phyloP scores from a whole-genome alignment of 2,888 invertebrate species.

The Aspidiotus destructor region DNA sequence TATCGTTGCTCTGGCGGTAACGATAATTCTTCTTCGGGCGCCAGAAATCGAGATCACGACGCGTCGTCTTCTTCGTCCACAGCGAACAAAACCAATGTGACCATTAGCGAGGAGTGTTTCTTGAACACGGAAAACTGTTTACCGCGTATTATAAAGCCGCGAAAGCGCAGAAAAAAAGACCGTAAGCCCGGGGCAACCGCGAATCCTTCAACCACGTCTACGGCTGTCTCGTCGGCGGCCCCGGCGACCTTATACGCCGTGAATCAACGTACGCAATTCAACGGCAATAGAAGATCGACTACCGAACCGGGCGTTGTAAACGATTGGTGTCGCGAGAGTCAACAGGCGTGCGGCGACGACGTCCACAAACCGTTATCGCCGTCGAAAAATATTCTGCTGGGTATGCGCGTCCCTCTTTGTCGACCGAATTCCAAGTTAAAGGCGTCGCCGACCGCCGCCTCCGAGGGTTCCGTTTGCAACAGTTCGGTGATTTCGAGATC shows the following conservation, averaged over 20 bases:
- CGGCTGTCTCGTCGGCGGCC: background rate
- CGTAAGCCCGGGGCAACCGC: slow-evolving; percentile 51
- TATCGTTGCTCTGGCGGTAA: slow-evolving; percentile 37
- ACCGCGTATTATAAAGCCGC: slow-evolving; percentile 78
- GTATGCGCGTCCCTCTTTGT: background rate
- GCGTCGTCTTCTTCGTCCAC: slow-evolving; percentile 32
- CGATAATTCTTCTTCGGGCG: slow-evolving; percentile 24
- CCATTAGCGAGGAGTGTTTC: slow-evolving; percentile 3
- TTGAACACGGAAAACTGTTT: slow-evolving; percentile 55
- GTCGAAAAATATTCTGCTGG: background rate
- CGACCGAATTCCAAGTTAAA: background rate
- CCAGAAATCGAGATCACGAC: slow-evolving; percentile 34
- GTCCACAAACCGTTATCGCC: background rate
- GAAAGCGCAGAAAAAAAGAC: slow-evolving; percentile 82
- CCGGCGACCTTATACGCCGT: background rate
- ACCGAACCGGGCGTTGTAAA: background rate
- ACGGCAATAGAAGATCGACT: background rate
- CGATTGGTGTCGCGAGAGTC: background rate
- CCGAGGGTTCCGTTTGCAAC: background rate
- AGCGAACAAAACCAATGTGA: slow-evolving; percentile 31
- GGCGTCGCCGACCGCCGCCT: background rate
- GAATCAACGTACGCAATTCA: too few relatives aligned
- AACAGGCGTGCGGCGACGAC: background rate
- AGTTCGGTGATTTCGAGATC: slow-evolving; percentile 19
- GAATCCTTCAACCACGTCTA: slow-evolving; percentile 21